Evolutionary conservation across 2,888 invertebrate species (phyloP).

Genomic region (Xylota segnis): DNA sequence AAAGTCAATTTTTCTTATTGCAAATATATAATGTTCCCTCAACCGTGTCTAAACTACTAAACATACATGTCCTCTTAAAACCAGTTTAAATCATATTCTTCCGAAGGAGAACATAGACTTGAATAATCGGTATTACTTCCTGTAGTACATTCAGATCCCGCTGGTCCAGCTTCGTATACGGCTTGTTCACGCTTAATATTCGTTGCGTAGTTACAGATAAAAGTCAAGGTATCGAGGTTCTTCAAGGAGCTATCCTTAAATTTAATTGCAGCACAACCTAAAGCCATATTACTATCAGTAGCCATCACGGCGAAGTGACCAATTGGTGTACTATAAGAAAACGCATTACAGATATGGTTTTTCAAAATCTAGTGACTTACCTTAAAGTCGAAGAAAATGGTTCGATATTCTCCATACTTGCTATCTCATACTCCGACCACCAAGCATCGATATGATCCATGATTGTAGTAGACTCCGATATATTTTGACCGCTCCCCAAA

Average conservation of each 20-base stretch:
- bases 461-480: background rate
- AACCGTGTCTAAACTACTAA: no score
- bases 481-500: conserved; percentile 80
- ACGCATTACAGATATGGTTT: no score
- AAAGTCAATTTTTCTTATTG: no score
- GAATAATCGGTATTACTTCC: conserved; percentile 60
- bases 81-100: conserved; percentile 1
- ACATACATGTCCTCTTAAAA: no score
- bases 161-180: conserved; percentile 62
- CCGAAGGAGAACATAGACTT: conserved; percentile 44
- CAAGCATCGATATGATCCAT: conserved; percentile 11
- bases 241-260: background rate
- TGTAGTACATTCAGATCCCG: conserved; percentile 68
- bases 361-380: no score
- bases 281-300: conserved; percentile 45
- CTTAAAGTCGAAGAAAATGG: no score
- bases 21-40: no score
- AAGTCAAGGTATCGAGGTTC: conserved; percentile 17
- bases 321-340: no score
- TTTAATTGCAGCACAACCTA: conserved; percentile 70
- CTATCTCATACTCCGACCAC: conserved; percentile 29
- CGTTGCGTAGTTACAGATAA: conserved; percentile 77
- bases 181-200: conserved; percentile 13
- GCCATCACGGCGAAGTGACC: conserved; percentile 69
- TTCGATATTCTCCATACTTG: conserved; percentile 56